Conservation (phyloP, 2,888 invertebrate genomes). For the Aelia acuminata region DNA sequence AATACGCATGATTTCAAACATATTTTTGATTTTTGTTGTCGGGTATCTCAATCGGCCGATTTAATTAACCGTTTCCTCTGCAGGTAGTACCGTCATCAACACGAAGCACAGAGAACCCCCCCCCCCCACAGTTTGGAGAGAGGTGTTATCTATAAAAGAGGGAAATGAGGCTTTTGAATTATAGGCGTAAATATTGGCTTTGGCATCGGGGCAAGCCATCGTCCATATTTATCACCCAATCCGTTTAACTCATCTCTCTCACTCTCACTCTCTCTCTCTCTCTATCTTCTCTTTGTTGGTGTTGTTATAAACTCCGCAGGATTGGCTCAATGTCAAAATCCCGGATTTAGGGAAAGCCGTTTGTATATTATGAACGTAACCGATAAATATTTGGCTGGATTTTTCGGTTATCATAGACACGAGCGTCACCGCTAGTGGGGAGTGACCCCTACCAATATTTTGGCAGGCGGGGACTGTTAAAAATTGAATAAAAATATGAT, state of each 20-base stretch:
- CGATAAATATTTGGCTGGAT: neutral
- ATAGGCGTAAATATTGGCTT: conserved; percentile 16
- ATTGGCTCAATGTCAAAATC: conserved; percentile 15
- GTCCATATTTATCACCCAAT: neutral
- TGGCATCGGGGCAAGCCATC: neutral
- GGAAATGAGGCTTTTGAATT: conserved; percentile 24
- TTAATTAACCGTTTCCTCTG: too few species aligned
- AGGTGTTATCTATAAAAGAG: conserved; percentile 4
- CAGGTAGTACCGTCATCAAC: too few species aligned
- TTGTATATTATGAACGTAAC: neutral
- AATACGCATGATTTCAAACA: too few species aligned
- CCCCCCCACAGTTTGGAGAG: neutral
- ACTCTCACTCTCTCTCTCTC: too few species aligned
- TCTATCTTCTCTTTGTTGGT: too few species aligned
- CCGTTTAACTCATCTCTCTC: neutral
- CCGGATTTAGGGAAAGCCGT: neutral
- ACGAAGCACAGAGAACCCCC: neutral
- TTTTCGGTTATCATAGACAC: too few species aligned
- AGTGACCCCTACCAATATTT: too few species aligned
- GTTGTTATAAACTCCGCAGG: conserved; percentile 1
- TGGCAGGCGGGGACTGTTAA: too few species aligned
- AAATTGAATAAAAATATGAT: too few species aligned
- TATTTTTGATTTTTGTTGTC: too few species aligned
- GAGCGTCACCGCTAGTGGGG: too few species aligned
- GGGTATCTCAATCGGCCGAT: too few species aligned